Percentiles rank a stretch among this genome's conserved stretches.
These are phyloP conservation scores for Tragulus kanchil DNA, from an alignment of 2,113 vertebrate species.

Conservation along the genomic window DNA sequence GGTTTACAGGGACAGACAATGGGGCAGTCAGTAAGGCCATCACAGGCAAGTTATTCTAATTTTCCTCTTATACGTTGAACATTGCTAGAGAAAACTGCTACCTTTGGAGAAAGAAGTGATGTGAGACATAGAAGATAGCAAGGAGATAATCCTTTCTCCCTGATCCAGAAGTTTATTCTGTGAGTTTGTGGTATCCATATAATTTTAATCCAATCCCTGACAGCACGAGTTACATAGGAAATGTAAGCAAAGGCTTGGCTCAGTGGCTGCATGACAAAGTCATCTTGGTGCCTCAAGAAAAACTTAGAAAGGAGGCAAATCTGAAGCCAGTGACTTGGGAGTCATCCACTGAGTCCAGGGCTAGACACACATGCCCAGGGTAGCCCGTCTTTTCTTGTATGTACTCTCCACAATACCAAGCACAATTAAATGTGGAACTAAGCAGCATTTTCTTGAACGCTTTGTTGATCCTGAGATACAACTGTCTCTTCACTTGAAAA, in stretches of 20 bases:
- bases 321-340: background rate
- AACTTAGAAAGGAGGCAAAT: background rate
- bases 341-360: background rate
- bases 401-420: background rate
- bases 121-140: background rate
- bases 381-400: background rate
- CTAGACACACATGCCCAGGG: background rate
- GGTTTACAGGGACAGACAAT: background rate
- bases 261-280: background rate
- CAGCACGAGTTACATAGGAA: background rate
- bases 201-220: background rate
- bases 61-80: background rate
- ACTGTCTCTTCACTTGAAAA: background rate
- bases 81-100: background rate
- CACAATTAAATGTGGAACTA: constrained; percentile 5
- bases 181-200: background rate
- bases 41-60: background rate
- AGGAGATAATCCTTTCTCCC: background rate
- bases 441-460: background rate
- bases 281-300: background rate
- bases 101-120: background rate
- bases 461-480: background rate
- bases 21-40: background rate
- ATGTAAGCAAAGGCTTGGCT: background rate
- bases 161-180: background rate